These are phyloP conservation scores for Phylloscopus trochilus DNA, from an alignment of 2,113 vertebrate species.

Conservation along the genomic window DNA sequence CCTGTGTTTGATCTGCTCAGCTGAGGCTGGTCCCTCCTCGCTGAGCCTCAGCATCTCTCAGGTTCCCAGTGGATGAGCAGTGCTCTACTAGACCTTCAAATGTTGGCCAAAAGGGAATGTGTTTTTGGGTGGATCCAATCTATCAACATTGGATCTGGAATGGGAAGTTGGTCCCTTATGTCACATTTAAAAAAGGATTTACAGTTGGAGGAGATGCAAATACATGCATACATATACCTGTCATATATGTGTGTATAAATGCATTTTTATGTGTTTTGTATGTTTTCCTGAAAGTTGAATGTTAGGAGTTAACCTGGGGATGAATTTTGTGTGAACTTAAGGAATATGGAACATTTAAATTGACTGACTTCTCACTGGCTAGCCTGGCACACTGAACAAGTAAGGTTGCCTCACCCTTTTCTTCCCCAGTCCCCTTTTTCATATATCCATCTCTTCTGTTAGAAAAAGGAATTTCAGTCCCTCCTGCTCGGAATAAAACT, in stretches of 20 bases:
- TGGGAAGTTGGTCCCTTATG: neutral
- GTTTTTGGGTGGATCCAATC: neutral
- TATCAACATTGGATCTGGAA: neutral
- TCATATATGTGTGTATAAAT: neutral
- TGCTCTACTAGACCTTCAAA: neutral
- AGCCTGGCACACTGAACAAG: neutral
- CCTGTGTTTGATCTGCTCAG: neutral
- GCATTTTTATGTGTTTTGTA: neutral
- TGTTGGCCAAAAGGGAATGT: neutral
- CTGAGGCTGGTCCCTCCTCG: fast-evolving
- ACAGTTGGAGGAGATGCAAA: neutral
- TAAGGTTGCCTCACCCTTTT: neutral
- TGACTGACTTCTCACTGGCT: neutral
- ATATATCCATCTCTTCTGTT: neutral
- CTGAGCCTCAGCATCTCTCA: neutral
- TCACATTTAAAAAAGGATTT: neutral
- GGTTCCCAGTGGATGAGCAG: neutral
- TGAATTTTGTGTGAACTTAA: neutral
- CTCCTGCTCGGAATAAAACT: neutral
- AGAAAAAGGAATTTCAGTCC: neutral
- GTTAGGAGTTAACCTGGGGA: neutral
- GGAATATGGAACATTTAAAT: neutral
- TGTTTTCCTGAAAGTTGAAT: neutral
- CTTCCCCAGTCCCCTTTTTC: neutral
- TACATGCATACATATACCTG: fast-evolving